Base-by-base conservation (phyloP, 2,888 invertebrate species). In the Mythimna lalbum region DNA sequence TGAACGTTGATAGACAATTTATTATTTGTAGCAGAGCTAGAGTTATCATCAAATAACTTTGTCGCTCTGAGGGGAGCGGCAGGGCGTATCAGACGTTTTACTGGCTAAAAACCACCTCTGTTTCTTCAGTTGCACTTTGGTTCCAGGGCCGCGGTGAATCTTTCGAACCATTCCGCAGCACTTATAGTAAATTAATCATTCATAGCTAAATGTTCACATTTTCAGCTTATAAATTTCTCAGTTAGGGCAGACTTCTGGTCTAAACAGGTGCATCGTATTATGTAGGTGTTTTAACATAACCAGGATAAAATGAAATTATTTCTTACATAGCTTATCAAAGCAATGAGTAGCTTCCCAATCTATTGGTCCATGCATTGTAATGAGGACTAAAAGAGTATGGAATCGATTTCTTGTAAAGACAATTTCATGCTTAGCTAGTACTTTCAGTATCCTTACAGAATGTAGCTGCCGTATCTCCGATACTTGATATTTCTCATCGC, bases 381-480 rank as follows among this genome's bases (percentile, higher is more conserved):
- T 33, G 23, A 43, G 33, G 23, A 55, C 27, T 5, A 23, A 23
- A 7, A 21, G 1, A 33, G 10, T 4, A 55, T 47, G 14, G 14
- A 1, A n/a, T n/a, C n/a, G 4, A 55, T n/a, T 43, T 69, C 9
- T 23, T 52, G 39, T 50, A 33, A 33, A 36, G 36, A 7, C 43
- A 39, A 57, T 50, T 36, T n/a, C 47, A 61, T 60, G 27, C 14
- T 36, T 59, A 47, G 27, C 21, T 31, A 62, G 17, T n/a, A 53
- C 9, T 2, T 57, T 19, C n/a, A 36, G 50, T 33, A 71, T 61
- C 14, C 21, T 60, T 27, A 23, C 17, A 47, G 19, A 31, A 39
- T 31, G 19, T 39, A 14, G 36, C 50, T 67, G 21, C n/a, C 47
- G n/a, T 27, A 31, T 21, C n/a, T 39, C 12, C 12, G 14, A 50